Evolutionary conservation across 2,113 vertebrate genomes (phyloP).

Genomic region (Amblyopsis rosae): DNA sequence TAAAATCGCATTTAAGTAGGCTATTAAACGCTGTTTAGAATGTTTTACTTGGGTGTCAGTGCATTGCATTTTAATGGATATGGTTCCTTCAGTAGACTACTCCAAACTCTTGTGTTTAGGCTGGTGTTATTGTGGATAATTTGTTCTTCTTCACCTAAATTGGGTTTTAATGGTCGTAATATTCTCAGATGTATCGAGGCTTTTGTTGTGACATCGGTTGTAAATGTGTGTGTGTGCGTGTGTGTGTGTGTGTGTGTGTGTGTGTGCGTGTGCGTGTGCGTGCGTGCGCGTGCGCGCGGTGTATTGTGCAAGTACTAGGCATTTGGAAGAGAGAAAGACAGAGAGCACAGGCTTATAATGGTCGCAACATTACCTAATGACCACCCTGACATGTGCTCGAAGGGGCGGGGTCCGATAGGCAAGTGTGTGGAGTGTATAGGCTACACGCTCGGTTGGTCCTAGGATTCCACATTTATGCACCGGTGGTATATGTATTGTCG

Average conservation of each 20-base stretch:
- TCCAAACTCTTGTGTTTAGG: too few relatives aligned
- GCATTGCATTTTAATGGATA: too few relatives aligned
- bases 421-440: conserved; percentile 8
- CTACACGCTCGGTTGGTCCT: not conserved
- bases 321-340: conserved; percentile 1
- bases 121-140: not conserved
- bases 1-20: not conserved
- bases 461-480: conserved; percentile 52
- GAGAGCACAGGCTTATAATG: conserved; percentile 8
- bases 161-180: not conserved
- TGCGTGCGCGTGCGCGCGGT: not conserved
- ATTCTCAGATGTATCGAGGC: not conserved
- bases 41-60: not conserved
- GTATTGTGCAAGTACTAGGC: not conserved
- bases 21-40: not conserved
- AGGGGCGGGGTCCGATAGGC: conserved; percentile 56
- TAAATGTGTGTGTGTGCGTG: conserved; percentile 19
- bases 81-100: too few relatives aligned
- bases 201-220: not conserved
- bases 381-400: conserved; percentile 23
- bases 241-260: not conserved
- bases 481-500: conserved; percentile 27
- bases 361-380: conserved; percentile 27
- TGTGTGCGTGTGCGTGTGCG: not conserved
- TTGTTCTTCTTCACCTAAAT: not conserved